phyloP scores from a whole-genome alignment of 2,888 invertebrate species.

The Limnephilus rhombicus region DNA sequence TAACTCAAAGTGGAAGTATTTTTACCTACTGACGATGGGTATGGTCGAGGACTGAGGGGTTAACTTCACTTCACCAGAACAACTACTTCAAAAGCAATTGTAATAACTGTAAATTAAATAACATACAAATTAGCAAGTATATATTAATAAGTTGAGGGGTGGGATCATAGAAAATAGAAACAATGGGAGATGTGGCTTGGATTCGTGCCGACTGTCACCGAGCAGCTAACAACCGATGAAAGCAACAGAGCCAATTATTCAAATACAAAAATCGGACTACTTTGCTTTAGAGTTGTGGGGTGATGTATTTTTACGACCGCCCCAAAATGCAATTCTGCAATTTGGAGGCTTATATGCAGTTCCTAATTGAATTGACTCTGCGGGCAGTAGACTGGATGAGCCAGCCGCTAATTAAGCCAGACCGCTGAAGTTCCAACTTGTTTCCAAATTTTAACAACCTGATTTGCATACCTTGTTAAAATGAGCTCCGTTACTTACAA shows the following conservation, averaged over 20 bases:
- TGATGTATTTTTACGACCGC: not conserved
- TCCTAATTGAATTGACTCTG: not conserved
- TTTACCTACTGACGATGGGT: no score
- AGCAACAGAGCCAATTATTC: not conserved
- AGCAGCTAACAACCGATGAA: no score
- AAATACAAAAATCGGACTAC: not conserved
- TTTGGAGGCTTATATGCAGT: not conserved
- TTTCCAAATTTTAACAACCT: not conserved
- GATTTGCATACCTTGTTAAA: not conserved
- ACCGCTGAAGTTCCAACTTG: not conserved
- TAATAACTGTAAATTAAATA: no score
- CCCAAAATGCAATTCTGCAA: not conserved
- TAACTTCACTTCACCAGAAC: no score
- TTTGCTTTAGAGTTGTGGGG: not conserved
- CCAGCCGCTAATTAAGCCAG: not conserved
- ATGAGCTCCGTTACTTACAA: not conserved
- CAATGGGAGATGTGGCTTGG: no score
- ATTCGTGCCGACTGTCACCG: no score
- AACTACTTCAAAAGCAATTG: no score
- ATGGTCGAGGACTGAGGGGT: no score
- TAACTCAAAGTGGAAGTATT: no score
- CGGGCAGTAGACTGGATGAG: not conserved
- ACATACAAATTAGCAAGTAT: no score
- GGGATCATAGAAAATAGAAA: no score
- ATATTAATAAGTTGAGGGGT: no score